These are phyloP conservation scores for Scelioninae gen. 2 DNA, from an alignment of 2,888 invertebrate species.

Conservation along the genomic window DNA sequence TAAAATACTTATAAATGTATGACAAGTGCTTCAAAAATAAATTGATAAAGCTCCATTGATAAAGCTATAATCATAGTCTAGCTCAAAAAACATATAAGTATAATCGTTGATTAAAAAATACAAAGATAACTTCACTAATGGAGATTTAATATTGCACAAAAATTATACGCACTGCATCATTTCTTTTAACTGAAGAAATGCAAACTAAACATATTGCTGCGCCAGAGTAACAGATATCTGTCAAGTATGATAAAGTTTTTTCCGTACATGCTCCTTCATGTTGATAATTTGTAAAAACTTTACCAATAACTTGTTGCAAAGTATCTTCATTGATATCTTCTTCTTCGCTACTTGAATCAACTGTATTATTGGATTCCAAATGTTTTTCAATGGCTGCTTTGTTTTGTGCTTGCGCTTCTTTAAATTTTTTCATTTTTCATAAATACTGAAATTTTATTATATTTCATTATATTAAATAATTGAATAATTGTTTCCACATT, in stretches of 20 bases:
- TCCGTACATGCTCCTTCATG: slow-evolving; percentile 75
- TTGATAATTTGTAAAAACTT: slow-evolving; percentile 69
- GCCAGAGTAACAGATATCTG: slow-evolving; percentile 87
- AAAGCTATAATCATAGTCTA: too few relatives aligned
- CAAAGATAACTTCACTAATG: too few relatives aligned
- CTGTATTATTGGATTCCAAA: slow-evolving; percentile 64
- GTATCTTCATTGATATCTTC: slow-evolving; percentile 68
- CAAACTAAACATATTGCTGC: slow-evolving; percentile 92
- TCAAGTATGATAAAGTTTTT: slow-evolving; percentile 84
- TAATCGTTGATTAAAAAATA: too few relatives aligned
- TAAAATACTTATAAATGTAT: too few relatives aligned
- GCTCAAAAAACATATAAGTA: too few relatives aligned
- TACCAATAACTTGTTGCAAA: slow-evolving; percentile 67
- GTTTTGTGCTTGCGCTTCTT: slow-evolving; percentile 69
- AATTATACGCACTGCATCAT: slow-evolving; percentile 78
- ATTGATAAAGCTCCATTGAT: too few relatives aligned
- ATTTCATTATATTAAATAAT: too few relatives aligned
- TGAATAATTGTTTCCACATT: too few relatives aligned
- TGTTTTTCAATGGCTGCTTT: slow-evolving; percentile 70
- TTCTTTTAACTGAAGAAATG: slow-evolving; percentile 89
- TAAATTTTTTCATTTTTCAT: slow-evolving; percentile 70
- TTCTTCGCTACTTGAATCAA: slow-evolving; percentile 72
- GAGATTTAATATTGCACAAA: too few relatives aligned
- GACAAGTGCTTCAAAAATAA: too few relatives aligned
- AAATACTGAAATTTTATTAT: too few relatives aligned